These are phyloP conservation scores for Rhyzopertha dominica DNA, from an alignment of 1,140 invertebrate species.

Conservation along the genomic window DNA sequence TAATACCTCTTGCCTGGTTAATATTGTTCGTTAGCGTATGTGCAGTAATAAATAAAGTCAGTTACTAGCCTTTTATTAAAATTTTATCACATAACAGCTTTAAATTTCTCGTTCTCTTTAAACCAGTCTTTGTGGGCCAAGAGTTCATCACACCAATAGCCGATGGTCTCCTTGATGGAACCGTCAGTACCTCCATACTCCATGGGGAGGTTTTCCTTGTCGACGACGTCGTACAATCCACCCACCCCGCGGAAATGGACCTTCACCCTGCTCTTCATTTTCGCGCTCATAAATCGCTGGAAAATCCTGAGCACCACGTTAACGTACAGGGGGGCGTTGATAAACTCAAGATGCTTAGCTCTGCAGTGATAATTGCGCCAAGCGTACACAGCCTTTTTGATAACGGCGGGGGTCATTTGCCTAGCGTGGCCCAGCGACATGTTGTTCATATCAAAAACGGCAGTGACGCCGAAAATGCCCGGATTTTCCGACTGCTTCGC, in stretches of 20 bases:
- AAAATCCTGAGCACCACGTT: conserved; percentile 65
- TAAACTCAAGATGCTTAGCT: conserved; percentile 62
- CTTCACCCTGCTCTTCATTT: conserved; percentile 55
- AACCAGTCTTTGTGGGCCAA: conserved; percentile 54
- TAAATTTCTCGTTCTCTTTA: conserved; percentile 53
- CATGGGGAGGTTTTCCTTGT: conserved; percentile 50
- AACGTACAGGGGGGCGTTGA: conserved; percentile 63
- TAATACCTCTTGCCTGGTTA: too few relatives aligned
- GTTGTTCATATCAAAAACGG: conserved; percentile 57
- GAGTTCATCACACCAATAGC: conserved; percentile 52
- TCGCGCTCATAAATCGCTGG: conserved; percentile 65
- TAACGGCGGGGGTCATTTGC: conserved; percentile 53
- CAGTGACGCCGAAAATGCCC: conserved; percentile 55
- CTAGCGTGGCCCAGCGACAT: conserved; percentile 55
- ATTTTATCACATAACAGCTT: too few relatives aligned
- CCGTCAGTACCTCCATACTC: conserved; percentile 57
- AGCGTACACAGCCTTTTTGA: conserved; percentile 55
- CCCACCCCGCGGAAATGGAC: conserved; percentile 47
- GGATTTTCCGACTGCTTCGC: conserved; percentile 47
- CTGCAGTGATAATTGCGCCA: conserved; percentile 69
- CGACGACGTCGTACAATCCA: conserved; percentile 46
- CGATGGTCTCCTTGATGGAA: conserved; percentile 49
- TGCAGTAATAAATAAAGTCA: too few relatives aligned
- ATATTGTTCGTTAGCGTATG: too few relatives aligned
- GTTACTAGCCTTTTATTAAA: too few relatives aligned